phyloP scores from a whole-genome alignment of 1,140 invertebrate genomes.

The Stegodyphus dumicola region DNA sequence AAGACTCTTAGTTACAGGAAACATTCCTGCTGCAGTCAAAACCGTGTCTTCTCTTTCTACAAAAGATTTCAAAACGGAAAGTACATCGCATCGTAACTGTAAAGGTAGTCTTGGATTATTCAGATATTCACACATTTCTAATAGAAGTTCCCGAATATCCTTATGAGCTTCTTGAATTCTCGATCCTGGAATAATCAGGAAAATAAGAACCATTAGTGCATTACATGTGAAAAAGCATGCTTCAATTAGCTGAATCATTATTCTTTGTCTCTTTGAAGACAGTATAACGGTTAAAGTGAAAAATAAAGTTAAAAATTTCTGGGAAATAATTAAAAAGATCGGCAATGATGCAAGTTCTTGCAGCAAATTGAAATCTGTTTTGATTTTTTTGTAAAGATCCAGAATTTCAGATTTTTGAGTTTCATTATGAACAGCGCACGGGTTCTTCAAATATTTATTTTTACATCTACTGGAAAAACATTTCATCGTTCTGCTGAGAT shows the following conservation, averaged over 20 bases:
- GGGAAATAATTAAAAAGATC: constrained; percentile 29
- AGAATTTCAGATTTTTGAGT: constrained; percentile 4
- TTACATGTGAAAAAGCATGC: constrained; percentile 13
- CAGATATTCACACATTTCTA: neutral
- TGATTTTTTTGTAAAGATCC: constrained; percentile 21
- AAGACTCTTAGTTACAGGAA: constrained; percentile 19
- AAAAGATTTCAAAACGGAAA: constrained; percentile 26
- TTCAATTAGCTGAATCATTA: constrained; percentile 37
- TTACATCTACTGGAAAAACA: neutral
- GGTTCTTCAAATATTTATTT: neutral
- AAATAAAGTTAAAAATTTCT: constrained; percentile 42
- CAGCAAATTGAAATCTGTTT: constrained; percentile 6
- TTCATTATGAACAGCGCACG: neutral
- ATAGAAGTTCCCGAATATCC: neutral
- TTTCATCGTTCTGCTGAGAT: neutral
- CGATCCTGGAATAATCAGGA: constrained; percentile 19
- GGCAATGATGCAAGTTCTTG: constrained; percentile 6
- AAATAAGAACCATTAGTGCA: neutral
- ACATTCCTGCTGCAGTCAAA: constrained; percentile 31
- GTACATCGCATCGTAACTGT: neutral
- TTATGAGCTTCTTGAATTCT: constrained; percentile 15
- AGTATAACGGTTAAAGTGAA: constrained; percentile 36
- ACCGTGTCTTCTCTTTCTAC: constrained; percentile 39
- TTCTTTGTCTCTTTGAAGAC: constrained; percentile 23
- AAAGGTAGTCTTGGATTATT: neutral